Evolutionary conservation across 2,888 invertebrate species (phyloP), one percentile per base, ranked within the genome.

Genomic region (Cosmopolites sordidus): DNA sequence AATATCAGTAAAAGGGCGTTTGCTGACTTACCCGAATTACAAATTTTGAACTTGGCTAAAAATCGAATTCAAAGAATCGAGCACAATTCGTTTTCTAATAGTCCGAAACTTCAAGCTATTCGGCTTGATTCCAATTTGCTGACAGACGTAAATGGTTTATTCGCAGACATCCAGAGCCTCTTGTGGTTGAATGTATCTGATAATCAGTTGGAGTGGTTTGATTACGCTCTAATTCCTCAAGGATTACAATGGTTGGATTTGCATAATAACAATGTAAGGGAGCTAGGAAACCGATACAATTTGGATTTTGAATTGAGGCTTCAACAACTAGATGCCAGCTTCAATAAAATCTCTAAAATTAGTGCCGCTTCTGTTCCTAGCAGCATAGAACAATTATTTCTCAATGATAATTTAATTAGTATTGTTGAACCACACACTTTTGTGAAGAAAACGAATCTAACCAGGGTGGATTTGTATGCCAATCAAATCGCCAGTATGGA

Each of bases 131-230:
- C 88, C 53, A 95, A 95, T 77, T 81, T 82, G 61, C 76, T 95
- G 54, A 83, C 83, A 50, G 87, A 91, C 72, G 84, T 94, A 60
- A 87, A 86, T 69, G 89, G 88, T 37, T 78, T 93, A 59, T 93
- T 94, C 72, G 83, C 83, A 63, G 86, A 91, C 72, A 84, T 92
- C 69, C 85, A 87, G 9, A 87, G 86, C 65, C 76, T 94, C 62
- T 78, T 91, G 67, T 92, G 91, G 91, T 76, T 94, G 48, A 94
- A 94, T 76, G 86, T 94, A 67, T 92, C 92, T 60, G 92, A 92
- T 77, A 94, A 94, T 79, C 83, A 85, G 72, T 80, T 94, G 68
- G 84, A 86, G 69, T 86, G 87, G 81, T 93, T 94, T 75, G 92
- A 93, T 76, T 94, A 91, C 73, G 82, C 87, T 17, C 81, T 89